Evolutionary conservation across 2,888 invertebrate genomes (phyloP), one percentile per base, ranked within the genome.

Genomic region (Calameuta pallipes): DNA sequence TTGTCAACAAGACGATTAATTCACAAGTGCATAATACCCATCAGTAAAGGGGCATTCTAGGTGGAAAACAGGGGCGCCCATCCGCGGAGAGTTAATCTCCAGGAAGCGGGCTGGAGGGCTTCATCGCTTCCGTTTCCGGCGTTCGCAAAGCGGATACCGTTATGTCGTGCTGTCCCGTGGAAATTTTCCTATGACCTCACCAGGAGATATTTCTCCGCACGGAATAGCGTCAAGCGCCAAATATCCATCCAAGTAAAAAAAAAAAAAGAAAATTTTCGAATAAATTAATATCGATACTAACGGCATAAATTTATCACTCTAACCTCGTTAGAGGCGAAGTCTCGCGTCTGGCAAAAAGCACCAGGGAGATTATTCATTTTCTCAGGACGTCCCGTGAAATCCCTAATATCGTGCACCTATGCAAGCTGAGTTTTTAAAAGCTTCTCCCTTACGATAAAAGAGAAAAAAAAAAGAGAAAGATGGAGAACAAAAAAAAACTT

Each of bases 401-500:
- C 84, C 83, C 83, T 86, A 86, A 86, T 87, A 88, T 86, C 82
- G 83, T 82, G 81, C 82, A 71, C 78, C 79, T 77, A 56, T 74
- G 80, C 80, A 41, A 83, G 85, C 79, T 82, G 85, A 87, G 87
- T 85, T 86, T 85, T 86, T 86, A 86, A 87, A 86, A 87, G 86
- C 86, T 82, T 83, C 82, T 80, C 69, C 79, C 77, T 75, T 75
- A 77, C 81, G 82, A 85, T 83, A 87, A 87, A 80, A 23, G 15
- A 23, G 33, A 31, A 31, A 31, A 79, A 80, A 80, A 80, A 77
- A 80, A 86, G 85, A 84, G 81, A 81, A 79, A 79, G 73, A 78
- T 81, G 74, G 78, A 78, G 79, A 80, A 83, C 36, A 69, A 76
- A 31, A 76, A 73, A 85, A 85, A 35, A 70, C 75, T 36, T 75